Percentiles rank a stretch among this genome's conserved stretches.
Evolutionary conservation across 2,888 invertebrate genomes (phyloP).

Genomic region (Ligdia adustata): DNA sequence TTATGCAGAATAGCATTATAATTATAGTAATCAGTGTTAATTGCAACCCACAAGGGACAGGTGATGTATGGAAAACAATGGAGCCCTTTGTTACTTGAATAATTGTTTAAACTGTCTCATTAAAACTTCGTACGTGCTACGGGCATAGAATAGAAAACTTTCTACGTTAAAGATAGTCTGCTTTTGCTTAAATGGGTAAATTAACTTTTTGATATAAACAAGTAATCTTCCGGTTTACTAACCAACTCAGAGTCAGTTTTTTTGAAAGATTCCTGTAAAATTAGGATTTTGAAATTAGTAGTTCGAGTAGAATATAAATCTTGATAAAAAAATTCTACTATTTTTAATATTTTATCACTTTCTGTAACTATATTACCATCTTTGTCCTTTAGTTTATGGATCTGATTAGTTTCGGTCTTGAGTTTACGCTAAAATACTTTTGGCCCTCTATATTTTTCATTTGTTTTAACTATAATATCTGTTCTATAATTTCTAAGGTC

Average conservation of each 20-base stretch:
- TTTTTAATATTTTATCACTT: neutral
- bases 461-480: neutral
- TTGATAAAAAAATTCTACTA: neutral
- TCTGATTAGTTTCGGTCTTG: neutral
- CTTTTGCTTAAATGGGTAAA: neutral
- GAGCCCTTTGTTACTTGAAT: slow-evolving; percentile 54
- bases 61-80: slow-evolving; percentile 64
- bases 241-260: no score
- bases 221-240: no score
- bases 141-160: slow-evolving; percentile 21
- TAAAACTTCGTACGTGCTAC: slow-evolving; percentile 43
- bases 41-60: slow-evolving; percentile 53
- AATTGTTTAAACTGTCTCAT: slow-evolving; percentile 66
- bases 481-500: neutral
- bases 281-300: no score
- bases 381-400: neutral
- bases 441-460: neutral
- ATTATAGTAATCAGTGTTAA: slow-evolving; percentile 66
- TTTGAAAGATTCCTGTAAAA: no score
- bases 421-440: neutral
- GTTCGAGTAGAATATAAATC: no score
- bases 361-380: neutral
- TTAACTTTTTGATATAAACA: no score
- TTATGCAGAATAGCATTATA: slow-evolving; percentile 32
- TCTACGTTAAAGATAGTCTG: slow-evolving; percentile 18